Base-by-base conservation (phyloP, 2,888 invertebrate genomes). In the Strigamia transsilvanica region DNA sequence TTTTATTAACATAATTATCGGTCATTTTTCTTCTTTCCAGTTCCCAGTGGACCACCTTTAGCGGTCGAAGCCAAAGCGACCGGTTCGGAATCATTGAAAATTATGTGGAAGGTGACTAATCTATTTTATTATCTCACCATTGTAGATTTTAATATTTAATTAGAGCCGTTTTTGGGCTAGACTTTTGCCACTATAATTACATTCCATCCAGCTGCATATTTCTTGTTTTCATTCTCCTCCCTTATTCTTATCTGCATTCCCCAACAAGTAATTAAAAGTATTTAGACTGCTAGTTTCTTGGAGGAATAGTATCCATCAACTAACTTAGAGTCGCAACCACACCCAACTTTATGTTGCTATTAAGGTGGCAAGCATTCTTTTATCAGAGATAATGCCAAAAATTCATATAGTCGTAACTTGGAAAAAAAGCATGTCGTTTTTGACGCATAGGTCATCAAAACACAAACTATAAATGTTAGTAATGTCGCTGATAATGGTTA, bases 1-100 rank as follows among this genome's bases (percentile, higher is more conserved):
- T n/a, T n/a, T n/a, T n/a, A n/a, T n/a, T n/a, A n/a, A n/a, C n/a
- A n/a, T n/a, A n/a, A n/a, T n/a, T n/a, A n/a, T n/a, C n/a, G n/a
- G n/a, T n/a, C n/a, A n/a, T n/a, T 15, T 51, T 51, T 51, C 51
- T n/a, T 18, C n/a, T 51, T 88, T 88, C 3, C 85, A 91, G 93
- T 92, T 38, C 94, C 94, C 6, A 92, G 93, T 0, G 94, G 93
- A 85, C 91, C 93, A 0, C 94, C 94, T 0, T 90, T 91, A 46
- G 92, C 93, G 85, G 92, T 94, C 0, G 91, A 92, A 87, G 91
- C 93, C 0, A 92, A 92, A 87, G 91, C 93, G 0, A 91, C 92
- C 4, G 91, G 91, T 15, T 92, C 93, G 13, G 92, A 93, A 83
- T 92, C 93, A 84, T 87, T 94, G 46, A 90, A 92, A 84, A 91